phyloP scores from a whole-genome alignment of 2,113 vertebrate species.

The Salminus brasiliensis region DNA sequence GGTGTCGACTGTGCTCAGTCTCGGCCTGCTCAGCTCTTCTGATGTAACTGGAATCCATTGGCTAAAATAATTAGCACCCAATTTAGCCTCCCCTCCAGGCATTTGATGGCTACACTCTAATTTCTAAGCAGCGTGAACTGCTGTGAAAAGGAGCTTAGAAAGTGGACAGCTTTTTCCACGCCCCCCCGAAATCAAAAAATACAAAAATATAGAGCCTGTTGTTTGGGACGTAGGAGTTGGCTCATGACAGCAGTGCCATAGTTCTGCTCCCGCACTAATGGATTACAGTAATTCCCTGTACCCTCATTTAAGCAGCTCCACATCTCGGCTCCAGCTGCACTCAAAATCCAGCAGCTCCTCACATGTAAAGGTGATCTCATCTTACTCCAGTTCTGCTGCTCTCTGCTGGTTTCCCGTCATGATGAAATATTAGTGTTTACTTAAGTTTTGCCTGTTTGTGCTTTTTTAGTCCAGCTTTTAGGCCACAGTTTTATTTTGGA shows the following conservation, averaged over 20 bases:
- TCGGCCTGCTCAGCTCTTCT: not conserved
- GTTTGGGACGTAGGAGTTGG: not conserved
- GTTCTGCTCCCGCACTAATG: not conserved
- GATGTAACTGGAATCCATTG: not conserved
- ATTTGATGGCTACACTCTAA: not conserved
- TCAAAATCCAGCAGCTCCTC: not conserved
- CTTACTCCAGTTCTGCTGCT: not conserved
- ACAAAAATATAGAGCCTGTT: not conserved
- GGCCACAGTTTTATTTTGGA: not conserved
- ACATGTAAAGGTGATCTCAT: not conserved
- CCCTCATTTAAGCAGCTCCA: slow-evolving; percentile 18
- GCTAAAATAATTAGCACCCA: slow-evolving; percentile 3
- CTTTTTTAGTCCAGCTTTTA: not conserved
- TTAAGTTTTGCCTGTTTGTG: not conserved
- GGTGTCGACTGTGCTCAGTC: not conserved
- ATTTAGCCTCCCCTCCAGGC: not conserved
- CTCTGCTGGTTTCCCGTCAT: not conserved
- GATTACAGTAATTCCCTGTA: slow-evolving; percentile 23
- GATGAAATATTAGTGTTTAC: not conserved
- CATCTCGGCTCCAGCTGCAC: not conserved
- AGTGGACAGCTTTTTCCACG: not conserved
- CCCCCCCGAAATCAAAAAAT: too few relatives aligned
- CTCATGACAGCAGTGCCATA: not conserved
- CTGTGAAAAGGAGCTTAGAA: not conserved
- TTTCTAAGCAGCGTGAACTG: not conserved